Percentiles rank a stretch among this genome's conserved stretches.
These are phyloP conservation scores for Rhagophthalmus giganteus DNA, from an alignment of 2,888 invertebrate genomes.

Conservation along the genomic window DNA sequence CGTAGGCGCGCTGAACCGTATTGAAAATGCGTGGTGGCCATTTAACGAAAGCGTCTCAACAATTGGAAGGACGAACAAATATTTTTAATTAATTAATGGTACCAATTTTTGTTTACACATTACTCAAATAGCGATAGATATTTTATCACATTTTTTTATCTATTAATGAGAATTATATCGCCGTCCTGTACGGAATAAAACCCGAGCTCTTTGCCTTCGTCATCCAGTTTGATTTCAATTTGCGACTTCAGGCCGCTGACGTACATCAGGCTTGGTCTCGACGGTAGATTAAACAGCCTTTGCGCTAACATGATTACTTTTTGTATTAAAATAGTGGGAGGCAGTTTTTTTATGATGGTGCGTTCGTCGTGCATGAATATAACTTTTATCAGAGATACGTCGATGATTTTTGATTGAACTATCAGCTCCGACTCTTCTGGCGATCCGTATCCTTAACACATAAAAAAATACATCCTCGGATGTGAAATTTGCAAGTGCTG, in stretches of 20 bases:
- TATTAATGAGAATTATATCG: constrained; percentile 68
- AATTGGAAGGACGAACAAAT: constrained; percentile 11
- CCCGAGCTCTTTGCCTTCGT: constrained; percentile 78
- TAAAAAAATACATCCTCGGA: background rate
- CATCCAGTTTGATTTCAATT: constrained; percentile 75
- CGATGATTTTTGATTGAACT: constrained; percentile 63
- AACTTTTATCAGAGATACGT: constrained; percentile 69
- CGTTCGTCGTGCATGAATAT: constrained; percentile 60
- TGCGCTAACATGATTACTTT: constrained; percentile 81
- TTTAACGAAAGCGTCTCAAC: constrained; percentile 7
- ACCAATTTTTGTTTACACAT: background rate
- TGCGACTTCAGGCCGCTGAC: constrained; percentile 63
- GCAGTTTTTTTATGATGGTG: constrained; percentile 68
- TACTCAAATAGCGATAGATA: background rate
- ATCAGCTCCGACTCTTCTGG: constrained; percentile 75
- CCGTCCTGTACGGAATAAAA: constrained; percentile 85
- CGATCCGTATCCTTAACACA: constrained; percentile 73
- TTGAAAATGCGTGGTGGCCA: too few species aligned
- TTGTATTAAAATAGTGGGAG: constrained; percentile 78
- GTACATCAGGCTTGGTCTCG: constrained; percentile 57
- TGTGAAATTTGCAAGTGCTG: too few species aligned
- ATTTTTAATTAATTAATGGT: background rate
- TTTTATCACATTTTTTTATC: constrained; percentile 16
- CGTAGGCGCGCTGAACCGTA: too few species aligned
- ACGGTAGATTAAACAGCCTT: constrained; percentile 67